Evolutionary conservation across 1,140 invertebrate species (phyloP), one percentile per base, ranked within the genome.

Genomic region (Vanessa atalanta): DNA sequence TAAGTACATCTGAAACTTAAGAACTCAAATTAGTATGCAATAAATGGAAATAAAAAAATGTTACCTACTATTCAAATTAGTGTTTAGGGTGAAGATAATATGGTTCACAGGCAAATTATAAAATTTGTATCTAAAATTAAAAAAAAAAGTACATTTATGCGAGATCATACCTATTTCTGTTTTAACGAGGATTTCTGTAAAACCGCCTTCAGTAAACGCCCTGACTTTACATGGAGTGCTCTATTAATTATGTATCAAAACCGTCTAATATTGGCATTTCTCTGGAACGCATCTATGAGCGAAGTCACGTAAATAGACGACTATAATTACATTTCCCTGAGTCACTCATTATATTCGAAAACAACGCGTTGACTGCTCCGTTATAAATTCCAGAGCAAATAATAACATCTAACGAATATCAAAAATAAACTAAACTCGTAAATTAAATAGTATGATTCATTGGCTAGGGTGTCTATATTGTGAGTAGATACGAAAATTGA

Each of bases 321-420:
- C 15, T 76, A 61, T 72, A 72, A 67, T 75, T 72, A 70, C 63
- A 16, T 13, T 23, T 20, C 20, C 47, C 47, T 78, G 73, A 78
- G 26, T 79, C 70, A 78, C 43, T 61, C 57, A 73, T 71, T 75
- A 70, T 73, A 37, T n/a, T 60, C 55, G 47, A 48, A 70, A 65
- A 70, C 67, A 69, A 50, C 37, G 23, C 53, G 66, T 73, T 74
- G 72, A 78, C 76, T 73, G 65, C 64, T 61, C 64, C 55, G 70
- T 50, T 70, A 75, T 73, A 70, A 72, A 78, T 75, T 78, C 73
- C 70, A 51, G 66, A 37, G 37, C 77, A 78, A 78, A 73, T 78
- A 78, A 70, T 72, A 72, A 73, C 70, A 70, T 68, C 66, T 70
- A 72, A 63, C 65, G 11, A 13, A 26, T 68, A 70, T 78, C 57